Percentiles rank a stretch among this genome's conserved stretches.
phyloP scores from a whole-genome alignment of 2,888 invertebrate genomes.

The Rutpela maculata region DNA sequence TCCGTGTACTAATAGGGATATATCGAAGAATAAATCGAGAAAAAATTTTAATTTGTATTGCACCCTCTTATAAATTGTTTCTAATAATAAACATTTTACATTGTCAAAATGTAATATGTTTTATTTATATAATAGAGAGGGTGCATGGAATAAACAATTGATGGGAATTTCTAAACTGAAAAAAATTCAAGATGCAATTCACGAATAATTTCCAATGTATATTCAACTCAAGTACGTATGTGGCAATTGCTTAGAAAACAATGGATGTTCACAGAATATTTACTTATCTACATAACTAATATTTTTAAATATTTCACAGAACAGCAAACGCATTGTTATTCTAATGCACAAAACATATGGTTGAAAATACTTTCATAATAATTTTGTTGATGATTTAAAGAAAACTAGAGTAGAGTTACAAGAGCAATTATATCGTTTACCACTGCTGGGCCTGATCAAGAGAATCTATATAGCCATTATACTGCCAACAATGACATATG shows the following conservation, averaged over 20 bases:
- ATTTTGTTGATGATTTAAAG: no score
- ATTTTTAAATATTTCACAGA: neutral
- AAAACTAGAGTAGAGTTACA: no score
- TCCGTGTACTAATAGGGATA: no score
- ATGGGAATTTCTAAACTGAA: slow-evolving; percentile 23
- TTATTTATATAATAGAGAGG: slow-evolving; percentile 13
- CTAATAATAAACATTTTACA: neutral
- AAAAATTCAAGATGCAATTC: slow-evolving; percentile 28
- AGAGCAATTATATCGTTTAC: no score
- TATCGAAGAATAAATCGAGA: no score
- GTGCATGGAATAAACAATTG: slow-evolving; percentile 32
- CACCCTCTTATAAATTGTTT: neutral
- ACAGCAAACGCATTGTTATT: neutral
- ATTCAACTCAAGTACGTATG: slow-evolving; percentile 34
- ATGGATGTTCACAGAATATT: slow-evolving; percentile 27
- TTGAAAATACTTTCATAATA: no score
- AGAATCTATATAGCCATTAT: no score
- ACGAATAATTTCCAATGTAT: slow-evolving; percentile 24
- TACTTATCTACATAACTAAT: neutral
- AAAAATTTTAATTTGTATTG: no score
- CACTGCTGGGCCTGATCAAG: no score
- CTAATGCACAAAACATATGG: no score
- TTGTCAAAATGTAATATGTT: slow-evolving; percentile 16
- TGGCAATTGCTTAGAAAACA: slow-evolving; percentile 30
- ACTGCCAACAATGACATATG: no score